Percentiles rank a stretch among this genome's conserved stretches.
Evolutionary conservation across 2,113 vertebrate species (phyloP).

Genomic region (Leuciscus idus): DNA sequence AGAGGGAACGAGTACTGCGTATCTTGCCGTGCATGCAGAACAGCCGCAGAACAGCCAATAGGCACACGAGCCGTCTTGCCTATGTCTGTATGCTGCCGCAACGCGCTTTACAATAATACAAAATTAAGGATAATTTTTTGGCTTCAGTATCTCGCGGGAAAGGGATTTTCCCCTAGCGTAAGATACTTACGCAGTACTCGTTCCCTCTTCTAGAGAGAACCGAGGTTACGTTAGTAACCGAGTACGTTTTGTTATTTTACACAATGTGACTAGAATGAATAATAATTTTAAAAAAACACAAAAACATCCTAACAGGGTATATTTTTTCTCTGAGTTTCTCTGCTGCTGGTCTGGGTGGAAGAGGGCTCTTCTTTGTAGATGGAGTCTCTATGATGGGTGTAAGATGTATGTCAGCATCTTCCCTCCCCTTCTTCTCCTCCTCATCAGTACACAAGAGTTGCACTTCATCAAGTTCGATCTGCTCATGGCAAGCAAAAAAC

Average conservation of each 20-base stretch:
- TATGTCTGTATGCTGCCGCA: too few relatives aligned
- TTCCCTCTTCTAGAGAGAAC: too few relatives aligned
- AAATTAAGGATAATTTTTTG: too few relatives aligned
- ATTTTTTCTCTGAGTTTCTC: slow-evolving; percentile 12
- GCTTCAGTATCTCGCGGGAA: too few relatives aligned
- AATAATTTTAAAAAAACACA: neutral
- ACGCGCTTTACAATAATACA: too few relatives aligned
- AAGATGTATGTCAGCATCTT: neutral
- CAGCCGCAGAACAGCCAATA: too few relatives aligned
- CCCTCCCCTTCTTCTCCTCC: slow-evolving; percentile 23
- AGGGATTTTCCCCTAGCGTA: too few relatives aligned
- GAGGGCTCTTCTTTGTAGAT: neutral
- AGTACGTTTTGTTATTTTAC: neutral
- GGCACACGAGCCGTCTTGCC: too few relatives aligned
- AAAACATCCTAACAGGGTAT: slow-evolving; percentile 21
- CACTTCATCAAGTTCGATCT: slow-evolving; percentile 42
- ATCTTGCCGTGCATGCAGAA: too few relatives aligned
- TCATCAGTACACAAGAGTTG: slow-evolving; percentile 30
- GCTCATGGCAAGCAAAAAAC: neutral
- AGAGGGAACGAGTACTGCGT: too few relatives aligned
- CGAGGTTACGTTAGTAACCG: too few relatives aligned
- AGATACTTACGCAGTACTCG: too few relatives aligned
- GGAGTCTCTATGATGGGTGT: slow-evolving; percentile 6
- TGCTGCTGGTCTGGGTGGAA: neutral
- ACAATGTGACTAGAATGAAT: neutral